Conservation (phyloP, 2,113 vertebrate species). For the Phaethornis superciliosus region DNA sequence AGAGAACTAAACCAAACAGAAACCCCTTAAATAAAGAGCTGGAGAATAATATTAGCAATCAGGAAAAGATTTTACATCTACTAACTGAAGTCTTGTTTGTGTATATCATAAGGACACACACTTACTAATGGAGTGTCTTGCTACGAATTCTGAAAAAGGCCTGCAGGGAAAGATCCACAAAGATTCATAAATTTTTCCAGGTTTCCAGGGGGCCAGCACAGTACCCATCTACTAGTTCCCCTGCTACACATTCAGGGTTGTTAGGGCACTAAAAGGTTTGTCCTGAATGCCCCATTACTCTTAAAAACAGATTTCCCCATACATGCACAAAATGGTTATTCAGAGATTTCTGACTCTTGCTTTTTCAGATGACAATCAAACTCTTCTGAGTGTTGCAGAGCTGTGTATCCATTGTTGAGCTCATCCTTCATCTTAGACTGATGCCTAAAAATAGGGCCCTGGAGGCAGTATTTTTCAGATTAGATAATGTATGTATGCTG, state of each 20-base stretch:
- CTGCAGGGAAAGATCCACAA: neutral
- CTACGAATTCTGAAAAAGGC: neutral
- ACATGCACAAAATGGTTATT: neutral
- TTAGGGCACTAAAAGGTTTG: neutral
- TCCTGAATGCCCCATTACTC: neutral
- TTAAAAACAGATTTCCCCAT: neutral
- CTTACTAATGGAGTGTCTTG: neutral
- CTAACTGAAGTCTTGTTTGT: neutral
- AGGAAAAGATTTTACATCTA: neutral
- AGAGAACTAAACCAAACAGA: neutral
- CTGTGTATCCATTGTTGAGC: fast-evolving
- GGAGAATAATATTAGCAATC: neutral
- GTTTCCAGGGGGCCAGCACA: neutral
- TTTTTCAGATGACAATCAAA: neutral
- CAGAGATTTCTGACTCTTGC: neutral
- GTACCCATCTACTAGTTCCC: neutral
- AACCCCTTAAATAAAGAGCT: neutral
- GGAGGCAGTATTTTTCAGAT: neutral
- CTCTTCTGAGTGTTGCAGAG: neutral
- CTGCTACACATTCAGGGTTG: neutral
- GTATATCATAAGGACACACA: neutral
- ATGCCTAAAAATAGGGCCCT: neutral
- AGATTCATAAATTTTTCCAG: neutral
- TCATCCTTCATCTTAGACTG: neutral
- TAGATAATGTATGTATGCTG: neutral